Evolutionary conservation across 1,140 invertebrate genomes (phyloP).

Genomic region (Whitmania pigra): DNA sequence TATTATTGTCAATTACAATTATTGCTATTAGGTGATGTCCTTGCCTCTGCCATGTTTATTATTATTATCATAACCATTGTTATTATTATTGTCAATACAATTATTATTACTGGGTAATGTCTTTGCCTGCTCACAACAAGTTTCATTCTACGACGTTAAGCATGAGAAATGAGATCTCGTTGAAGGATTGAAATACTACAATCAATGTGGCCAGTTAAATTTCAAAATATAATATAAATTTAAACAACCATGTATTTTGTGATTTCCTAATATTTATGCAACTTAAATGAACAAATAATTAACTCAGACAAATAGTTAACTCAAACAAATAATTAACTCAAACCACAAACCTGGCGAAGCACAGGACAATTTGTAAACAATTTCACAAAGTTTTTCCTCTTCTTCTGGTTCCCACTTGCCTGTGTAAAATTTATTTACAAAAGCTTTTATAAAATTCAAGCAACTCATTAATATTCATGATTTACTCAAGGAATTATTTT

Average conservation of each 20-base stretch:
- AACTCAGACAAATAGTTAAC: too few relatives aligned
- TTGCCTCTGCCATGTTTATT: too few relatives aligned
- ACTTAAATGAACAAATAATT: too few relatives aligned
- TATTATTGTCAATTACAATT: too few relatives aligned
- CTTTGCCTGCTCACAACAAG: too few relatives aligned
- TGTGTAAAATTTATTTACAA: conserved; percentile 23
- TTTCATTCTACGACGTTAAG: background rate
- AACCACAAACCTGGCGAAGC: conserved; percentile 34
- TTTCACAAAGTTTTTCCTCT: conserved; percentile 41
- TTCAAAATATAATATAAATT: background rate
- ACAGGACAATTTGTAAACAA: conserved; percentile 43
- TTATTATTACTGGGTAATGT: too few relatives aligned
- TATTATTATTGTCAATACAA: too few relatives aligned
- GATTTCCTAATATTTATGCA: too few relatives aligned
- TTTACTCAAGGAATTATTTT: conserved; percentile 9
- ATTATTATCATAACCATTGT: too few relatives aligned
- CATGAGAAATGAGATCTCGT: background rate
- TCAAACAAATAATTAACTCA: too few relatives aligned
- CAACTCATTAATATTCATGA: conserved; percentile 7
- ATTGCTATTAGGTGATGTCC: too few relatives aligned
- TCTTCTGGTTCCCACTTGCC: conserved; percentile 46
- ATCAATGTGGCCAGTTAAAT: background rate
- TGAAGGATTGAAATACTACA: background rate
- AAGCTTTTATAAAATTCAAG: too few relatives aligned
- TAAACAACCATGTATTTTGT: background rate